Evolutionary conservation across 2,113 vertebrate species (phyloP).

Genomic region (Syrmaticus mikado): DNA sequence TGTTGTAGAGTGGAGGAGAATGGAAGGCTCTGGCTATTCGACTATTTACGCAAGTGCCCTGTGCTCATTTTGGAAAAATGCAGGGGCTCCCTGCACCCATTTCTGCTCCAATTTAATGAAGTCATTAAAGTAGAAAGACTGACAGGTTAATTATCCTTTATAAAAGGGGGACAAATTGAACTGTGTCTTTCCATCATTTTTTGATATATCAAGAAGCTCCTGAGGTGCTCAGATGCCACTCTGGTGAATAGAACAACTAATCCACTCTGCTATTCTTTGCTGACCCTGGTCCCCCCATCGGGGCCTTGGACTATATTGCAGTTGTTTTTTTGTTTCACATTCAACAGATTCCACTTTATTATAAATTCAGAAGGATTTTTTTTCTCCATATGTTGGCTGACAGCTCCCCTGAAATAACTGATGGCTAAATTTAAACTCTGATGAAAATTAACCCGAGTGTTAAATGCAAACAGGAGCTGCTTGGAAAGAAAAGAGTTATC

Average conservation of each 20-base stretch:
- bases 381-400: slow-evolving; percentile 88
- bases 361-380: slow-evolving; percentile 83
- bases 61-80: slow-evolving; percentile 71
- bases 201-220: slow-evolving; percentile 89
- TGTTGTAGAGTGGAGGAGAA: neutral
- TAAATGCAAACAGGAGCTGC: slow-evolving; percentile 91
- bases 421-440: slow-evolving; percentile 99
- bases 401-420: slow-evolving; percentile 92
- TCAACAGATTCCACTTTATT: slow-evolving; percentile 88
- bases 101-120: slow-evolving; percentile 92
- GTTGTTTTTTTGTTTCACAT: slow-evolving; percentile 82
- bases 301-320: slow-evolving; percentile 79
- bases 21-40: neutral
- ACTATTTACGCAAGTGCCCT: slow-evolving; percentile 60
- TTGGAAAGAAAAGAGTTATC: slow-evolving; percentile 87
- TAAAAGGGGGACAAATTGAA: slow-evolving; percentile 99
- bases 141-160: slow-evolving; percentile 99
- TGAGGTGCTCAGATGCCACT: slow-evolving; percentile 84
- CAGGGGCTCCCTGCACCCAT: slow-evolving; percentile 75
- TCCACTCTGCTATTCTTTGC: slow-evolving; percentile 83
- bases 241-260: slow-evolving; percentile 86
- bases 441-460: slow-evolving; percentile 93
- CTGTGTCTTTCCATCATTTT: slow-evolving; percentile 97
- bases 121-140: slow-evolving; percentile 93
- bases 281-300: slow-evolving; percentile 81